Conservation (phyloP, 2,888 invertebrate genomes). For the Chrysolina oricalcia region DNA sequence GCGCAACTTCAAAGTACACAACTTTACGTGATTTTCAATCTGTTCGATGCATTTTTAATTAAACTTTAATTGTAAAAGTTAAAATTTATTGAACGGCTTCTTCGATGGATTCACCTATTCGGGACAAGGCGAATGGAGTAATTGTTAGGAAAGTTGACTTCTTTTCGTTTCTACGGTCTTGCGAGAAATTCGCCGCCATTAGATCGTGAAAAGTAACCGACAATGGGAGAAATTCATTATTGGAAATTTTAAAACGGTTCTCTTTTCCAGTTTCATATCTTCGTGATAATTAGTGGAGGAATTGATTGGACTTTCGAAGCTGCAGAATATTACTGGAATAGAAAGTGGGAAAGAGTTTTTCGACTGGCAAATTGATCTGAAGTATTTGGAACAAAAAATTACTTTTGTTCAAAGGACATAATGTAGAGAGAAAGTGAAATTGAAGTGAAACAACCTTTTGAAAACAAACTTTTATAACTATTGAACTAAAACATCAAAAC, state of each 20-base stretch:
- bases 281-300: neutral
- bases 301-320: neutral
- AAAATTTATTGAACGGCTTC: constrained; percentile 48
- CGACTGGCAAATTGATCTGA: no score
- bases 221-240: neutral
- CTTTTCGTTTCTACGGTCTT: constrained; percentile 35
- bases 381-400: no score
- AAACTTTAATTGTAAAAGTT: constrained; percentile 49
- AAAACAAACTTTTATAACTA: no score
- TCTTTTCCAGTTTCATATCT: neutral
- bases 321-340: neutral
- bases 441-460: no score
- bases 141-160: constrained; percentile 38
- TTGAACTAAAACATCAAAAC: no score
- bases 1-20: constrained; percentile 44
- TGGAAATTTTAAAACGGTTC: neutral
- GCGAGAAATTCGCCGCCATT: constrained; percentile 4
- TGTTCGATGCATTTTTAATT: constrained; percentile 51
- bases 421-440: no score
- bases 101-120: constrained; percentile 40
- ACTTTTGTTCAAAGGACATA: no score
- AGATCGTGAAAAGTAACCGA: neutral
- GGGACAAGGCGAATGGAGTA: constrained; percentile 34
- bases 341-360: no score
- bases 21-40: constrained; percentile 44